These are phyloP conservation scores for Rhagoletis pomonella DNA, from an alignment of 1,140 invertebrate species.

Conservation along the genomic window DNA sequence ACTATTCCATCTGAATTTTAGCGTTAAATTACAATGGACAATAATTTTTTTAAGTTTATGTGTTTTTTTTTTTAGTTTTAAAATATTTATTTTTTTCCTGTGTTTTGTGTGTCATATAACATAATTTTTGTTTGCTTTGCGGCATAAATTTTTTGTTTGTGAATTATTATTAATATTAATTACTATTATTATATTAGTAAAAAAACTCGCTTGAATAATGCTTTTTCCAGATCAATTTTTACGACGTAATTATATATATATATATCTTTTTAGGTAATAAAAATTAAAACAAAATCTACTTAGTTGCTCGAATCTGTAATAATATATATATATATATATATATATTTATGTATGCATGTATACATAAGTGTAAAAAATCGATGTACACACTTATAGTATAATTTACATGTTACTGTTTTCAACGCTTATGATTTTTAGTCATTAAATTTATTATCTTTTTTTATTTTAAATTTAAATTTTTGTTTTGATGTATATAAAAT, in stretches of 20 bases:
- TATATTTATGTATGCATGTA: slow-evolving; percentile 11
- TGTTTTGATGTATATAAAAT: slow-evolving; percentile 35
- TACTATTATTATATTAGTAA: slow-evolving; percentile 39
- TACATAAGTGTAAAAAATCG: slow-evolving; percentile 49
- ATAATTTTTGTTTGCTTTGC: slow-evolving; percentile 50
- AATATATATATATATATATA: slow-evolving; percentile 36
- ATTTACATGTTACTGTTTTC: slow-evolving; percentile 19
- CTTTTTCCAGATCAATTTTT: slow-evolving; percentile 48
- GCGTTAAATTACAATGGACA: no score
- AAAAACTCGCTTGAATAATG: slow-evolving; percentile 48
- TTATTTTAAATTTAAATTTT: not conserved
- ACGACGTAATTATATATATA: slow-evolving; percentile 33
- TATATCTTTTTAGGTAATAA: slow-evolving; percentile 41
- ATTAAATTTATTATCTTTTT: slow-evolving; percentile 24
- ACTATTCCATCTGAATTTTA: no score
- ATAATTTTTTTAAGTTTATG: slow-evolving; percentile 40
- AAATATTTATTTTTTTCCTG: slow-evolving; percentile 46
- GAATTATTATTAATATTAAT: slow-evolving; percentile 45
- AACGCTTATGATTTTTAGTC: slow-evolving; percentile 12
- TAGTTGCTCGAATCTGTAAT: slow-evolving; percentile 48
- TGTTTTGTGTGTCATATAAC: slow-evolving; percentile 51
- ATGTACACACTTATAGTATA: slow-evolving; percentile 51
- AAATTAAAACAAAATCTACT: slow-evolving; percentile 52
- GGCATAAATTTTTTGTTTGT: slow-evolving; percentile 26
- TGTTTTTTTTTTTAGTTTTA: slow-evolving; percentile 50